Percentiles rank a stretch among this genome's conserved stretches.
Evolutionary conservation across 2,888 invertebrate genomes (phyloP).

Genomic region (Agrochola circellaris): DNA sequence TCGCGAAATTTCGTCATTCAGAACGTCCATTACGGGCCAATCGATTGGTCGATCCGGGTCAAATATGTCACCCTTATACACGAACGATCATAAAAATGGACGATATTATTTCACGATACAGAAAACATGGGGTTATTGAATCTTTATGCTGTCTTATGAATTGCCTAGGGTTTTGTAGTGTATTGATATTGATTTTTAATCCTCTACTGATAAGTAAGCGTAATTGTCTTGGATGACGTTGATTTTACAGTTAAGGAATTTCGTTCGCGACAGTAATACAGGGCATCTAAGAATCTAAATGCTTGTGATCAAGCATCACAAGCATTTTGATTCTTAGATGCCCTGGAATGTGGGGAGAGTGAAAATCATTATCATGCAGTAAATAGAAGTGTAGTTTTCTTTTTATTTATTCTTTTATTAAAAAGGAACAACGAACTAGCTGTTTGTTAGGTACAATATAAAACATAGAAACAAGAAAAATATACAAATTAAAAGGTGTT

Average conservation of each 20-base stretch:
- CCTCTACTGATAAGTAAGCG: constrained; percentile 1
- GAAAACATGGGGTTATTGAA: constrained; percentile 59
- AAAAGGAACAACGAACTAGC: too few relatives aligned
- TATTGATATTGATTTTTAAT: constrained; percentile 12
- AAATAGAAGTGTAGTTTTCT: not conserved
- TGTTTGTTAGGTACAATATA: too few relatives aligned
- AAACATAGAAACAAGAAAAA: too few relatives aligned
- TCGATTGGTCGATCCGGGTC: constrained; percentile 72
- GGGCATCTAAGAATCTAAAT: too few relatives aligned
- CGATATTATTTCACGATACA: constrained; percentile 62
- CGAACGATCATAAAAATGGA: constrained; percentile 60
- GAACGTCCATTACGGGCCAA: constrained; percentile 65
- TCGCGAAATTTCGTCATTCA: constrained; percentile 67
- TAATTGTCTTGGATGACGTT: not conserved
- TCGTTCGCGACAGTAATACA: not conserved
- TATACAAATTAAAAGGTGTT: too few relatives aligned
- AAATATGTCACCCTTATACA: constrained; percentile 64
- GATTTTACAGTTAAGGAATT: not conserved
- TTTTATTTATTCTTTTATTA: too few relatives aligned
- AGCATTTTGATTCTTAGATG: too few relatives aligned
- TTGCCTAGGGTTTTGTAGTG: constrained; percentile 20
- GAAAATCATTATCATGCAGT: not conserved
- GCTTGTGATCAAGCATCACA: too few relatives aligned
- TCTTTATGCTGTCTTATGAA: constrained; percentile 55
- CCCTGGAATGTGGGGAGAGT: not conserved